Evolutionary conservation across 2,113 vertebrate species (phyloP).

Genomic region (Corythaixoides concolor): DNA sequence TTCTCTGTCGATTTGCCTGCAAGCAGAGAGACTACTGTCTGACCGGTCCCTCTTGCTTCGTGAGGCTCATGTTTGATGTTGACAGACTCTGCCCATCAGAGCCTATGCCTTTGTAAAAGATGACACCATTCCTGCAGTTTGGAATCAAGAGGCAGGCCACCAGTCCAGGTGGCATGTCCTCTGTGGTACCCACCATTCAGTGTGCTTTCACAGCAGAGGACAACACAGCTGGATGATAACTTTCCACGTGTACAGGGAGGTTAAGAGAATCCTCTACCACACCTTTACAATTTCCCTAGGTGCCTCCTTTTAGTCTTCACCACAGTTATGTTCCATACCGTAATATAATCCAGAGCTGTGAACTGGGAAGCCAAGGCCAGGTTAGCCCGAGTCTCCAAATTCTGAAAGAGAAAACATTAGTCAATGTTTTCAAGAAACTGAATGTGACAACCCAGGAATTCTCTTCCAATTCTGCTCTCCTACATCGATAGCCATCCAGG

Average conservation of each 20-base stretch:
- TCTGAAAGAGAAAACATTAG: slow-evolving; percentile 38
- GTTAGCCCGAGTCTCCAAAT: slow-evolving; percentile 60
- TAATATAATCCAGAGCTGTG: slow-evolving; percentile 70
- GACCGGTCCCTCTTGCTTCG: not conserved
- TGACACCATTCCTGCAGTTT: not conserved
- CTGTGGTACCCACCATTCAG: not conserved
- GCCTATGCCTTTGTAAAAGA: not conserved
- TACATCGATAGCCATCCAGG: not conserved
- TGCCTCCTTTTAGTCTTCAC: not conserved
- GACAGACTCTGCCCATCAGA: not conserved
- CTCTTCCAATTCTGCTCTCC: not conserved
- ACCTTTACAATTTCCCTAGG: not conserved
- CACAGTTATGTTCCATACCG: slow-evolving; percentile 19
- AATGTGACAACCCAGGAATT: not conserved
- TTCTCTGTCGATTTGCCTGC: slow-evolving; percentile 71
- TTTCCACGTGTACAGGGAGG: fast-evolving
- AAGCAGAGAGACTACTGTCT: not conserved
- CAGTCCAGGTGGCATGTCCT: not conserved
- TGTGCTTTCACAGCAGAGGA: not conserved
- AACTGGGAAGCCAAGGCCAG: slow-evolving; percentile 63
- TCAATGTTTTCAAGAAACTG: not conserved
- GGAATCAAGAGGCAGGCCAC: not conserved
- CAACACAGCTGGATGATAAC: not conserved
- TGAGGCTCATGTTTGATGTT: not conserved
- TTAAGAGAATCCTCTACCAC: not conserved